These are phyloP conservation scores for Timema podura DNA, from an alignment of 2,888 invertebrate genomes.

Conservation along the genomic window DNA sequence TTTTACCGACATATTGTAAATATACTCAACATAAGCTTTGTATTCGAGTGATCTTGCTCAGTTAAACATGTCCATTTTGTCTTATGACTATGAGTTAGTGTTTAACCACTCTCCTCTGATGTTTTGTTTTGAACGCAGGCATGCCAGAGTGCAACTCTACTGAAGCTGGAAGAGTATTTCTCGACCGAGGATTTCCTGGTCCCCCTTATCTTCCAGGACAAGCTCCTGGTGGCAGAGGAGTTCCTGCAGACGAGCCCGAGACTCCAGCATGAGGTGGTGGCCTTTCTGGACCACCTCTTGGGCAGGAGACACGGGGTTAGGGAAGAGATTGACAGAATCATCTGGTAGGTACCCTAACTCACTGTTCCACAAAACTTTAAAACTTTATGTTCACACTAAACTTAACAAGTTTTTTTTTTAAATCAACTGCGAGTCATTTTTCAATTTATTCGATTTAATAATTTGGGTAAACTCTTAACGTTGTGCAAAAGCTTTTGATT, in stretches of 20 bases:
- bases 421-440: background rate
- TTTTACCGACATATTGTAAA: background rate
- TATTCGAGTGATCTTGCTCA: background rate
- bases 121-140: slow-evolving; percentile 47
- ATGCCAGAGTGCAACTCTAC: slow-evolving; percentile 62
- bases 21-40: background rate
- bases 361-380: background rate
- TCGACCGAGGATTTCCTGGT: slow-evolving; percentile 66
- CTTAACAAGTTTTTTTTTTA: background rate
- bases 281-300: slow-evolving; percentile 67
- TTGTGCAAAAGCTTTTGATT: too few relatives aligned
- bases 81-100: background rate
- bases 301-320: slow-evolving; percentile 49
- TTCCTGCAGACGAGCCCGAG: slow-evolving; percentile 62
- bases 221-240: slow-evolving; percentile 68
- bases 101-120: background rate
- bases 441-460: background rate
- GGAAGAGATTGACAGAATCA: slow-evolving; percentile 54
- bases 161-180: slow-evolving; percentile 64
- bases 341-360: slow-evolving; percentile 46
- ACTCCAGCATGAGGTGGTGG: slow-evolving; percentile 62
- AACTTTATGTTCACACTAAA: background rate
- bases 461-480: too few relatives aligned
- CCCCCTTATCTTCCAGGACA: slow-evolving; percentile 79
- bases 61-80: background rate